Evolutionary conservation across 2,888 invertebrate species (phyloP), one percentile per base, ranked within the genome.

Genomic region (Callyntrura guangdongensis): DNA sequence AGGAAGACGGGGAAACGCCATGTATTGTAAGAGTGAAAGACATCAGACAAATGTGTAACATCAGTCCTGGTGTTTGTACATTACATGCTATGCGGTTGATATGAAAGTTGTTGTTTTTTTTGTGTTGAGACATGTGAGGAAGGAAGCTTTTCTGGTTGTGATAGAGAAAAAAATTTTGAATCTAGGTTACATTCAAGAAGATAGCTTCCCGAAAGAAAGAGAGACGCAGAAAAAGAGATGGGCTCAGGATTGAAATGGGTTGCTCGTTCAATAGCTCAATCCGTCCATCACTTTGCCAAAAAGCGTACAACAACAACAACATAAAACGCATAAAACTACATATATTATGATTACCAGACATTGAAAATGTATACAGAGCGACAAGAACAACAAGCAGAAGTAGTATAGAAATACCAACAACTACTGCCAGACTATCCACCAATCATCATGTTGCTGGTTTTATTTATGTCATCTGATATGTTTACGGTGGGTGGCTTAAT

Each of bases 181-280:
- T 90, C 89, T 90, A 77, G 89, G 89, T 90, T 90, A 90, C 89
- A 84, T 53, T 27, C 79, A 90, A 85, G 85, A 77, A 90, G 81
- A 89, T 84, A 53, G 89, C 6, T 36, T 84, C 83, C 84, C 81
- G 82, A 82, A 59, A 88, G 82, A 83, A 22, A 59, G 17, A 59
- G 22, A 87, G 56, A 36, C 22, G 20, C 6, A 36, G 8, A 27
- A 14, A 25, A 11, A 22, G 25, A 49, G 49, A 67, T 45, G 22
- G 64, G 84, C 64, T 77, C 61, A 61, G 59, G 86, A 89, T 89
- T 91, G 91, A 89, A 91, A 91, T 91, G 91, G 91, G 85, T 86
- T 91, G 89, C 86, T 91, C 91, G 91, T 91, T 91, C 91, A 85
- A 91, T 89, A 86, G 85, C 89, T 91, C 91, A 91, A 91, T 86